Base-by-base conservation (phyloP, 2,113 vertebrate genomes). In the Cettia cetti region DNA sequence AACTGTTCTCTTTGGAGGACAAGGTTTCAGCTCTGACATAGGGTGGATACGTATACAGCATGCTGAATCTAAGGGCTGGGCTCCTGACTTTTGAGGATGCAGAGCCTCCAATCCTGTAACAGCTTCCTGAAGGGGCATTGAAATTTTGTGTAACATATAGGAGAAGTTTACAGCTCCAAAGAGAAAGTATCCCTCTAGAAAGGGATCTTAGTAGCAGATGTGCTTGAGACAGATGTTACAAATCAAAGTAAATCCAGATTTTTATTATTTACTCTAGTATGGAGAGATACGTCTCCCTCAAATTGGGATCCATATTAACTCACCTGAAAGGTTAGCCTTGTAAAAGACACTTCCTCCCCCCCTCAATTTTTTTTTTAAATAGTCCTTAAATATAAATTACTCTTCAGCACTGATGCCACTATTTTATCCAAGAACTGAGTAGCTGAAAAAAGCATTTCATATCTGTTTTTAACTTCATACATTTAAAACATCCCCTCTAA, bases 291-390 rank as follows among this genome's bases (percentile, higher is more conserved):
- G 22, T 56, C 11, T 53, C 39, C 13, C 11, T 69, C 37, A 57
- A n/a, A 50, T 4, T 49, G 9, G 28, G 24, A 69, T 63, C 23
- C 20, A 37, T 16, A 16, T 42, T 56, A 60, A 66, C 9, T 31
- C 16, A 57, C 18, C 14, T 31, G 53, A 60, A 66, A 39, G 8
- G 3, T 50, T 65, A 84, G 8, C 4, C 11, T 6, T 37, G 6
- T 56, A 59, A 84, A 89, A 45, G 10, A 17, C 15, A 37, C 1
- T 3, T 13, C 1, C 0, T 1, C 5, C 2, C 3, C 8, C 5
- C 0, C 0, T 0, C 0, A 0, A 4, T 27, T 39, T 50, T 52
- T 77, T 37, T 7, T 42, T 42, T 42, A 42, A 17, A 15, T 28
- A 44, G 9, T 60, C 9, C 9, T 82, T 75, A 90, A 84, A 79